phyloP scores from a whole-genome alignment of 2,888 invertebrate species.

The Oxystoma pomonae region DNA sequence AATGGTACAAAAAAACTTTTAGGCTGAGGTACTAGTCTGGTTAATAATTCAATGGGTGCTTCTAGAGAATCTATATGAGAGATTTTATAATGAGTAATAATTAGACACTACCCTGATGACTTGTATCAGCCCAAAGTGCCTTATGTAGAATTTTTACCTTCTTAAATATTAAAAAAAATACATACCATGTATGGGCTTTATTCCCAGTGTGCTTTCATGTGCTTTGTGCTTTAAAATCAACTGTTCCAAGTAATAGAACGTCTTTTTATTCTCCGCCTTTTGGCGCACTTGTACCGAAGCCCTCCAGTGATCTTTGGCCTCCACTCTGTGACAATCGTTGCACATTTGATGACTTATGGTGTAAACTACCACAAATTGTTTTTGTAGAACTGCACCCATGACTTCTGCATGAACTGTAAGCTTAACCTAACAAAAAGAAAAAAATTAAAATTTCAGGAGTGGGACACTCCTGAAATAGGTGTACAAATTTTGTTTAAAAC shows the following conservation, averaged over 20 bases:
- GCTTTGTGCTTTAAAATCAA: slow-evolving; percentile 93
- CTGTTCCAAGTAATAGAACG: slow-evolving; percentile 96
- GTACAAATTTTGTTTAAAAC: no score
- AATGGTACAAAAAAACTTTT: no score
- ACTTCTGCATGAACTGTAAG: slow-evolving; percentile 95
- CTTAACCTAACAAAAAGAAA: slow-evolving; percentile 57
- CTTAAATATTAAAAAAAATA: no score
- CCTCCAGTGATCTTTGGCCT: slow-evolving; percentile 98
- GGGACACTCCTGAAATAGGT: no score
- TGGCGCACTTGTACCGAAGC: slow-evolving; percentile 87
- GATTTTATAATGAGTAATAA: no score
- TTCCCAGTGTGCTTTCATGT: slow-evolving; percentile 84
- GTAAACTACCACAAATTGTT: slow-evolving; percentile 94
- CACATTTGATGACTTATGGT: slow-evolving; percentile 93
- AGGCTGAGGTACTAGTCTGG: no score
- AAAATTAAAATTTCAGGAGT: not conserved
- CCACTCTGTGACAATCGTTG: slow-evolving; percentile 92
- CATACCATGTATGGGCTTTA: slow-evolving; percentile 51
- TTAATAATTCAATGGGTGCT: no score
- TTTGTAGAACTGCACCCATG: slow-evolving; percentile 85
- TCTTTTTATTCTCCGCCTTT: slow-evolving; percentile 89
- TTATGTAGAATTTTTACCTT: no score
- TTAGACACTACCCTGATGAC: no score
- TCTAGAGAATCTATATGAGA: no score
- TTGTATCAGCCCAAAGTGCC: no score